Evolutionary conservation across 1,140 invertebrate genomes (phyloP).

Genomic region (Eriosoma lanigerum): DNA sequence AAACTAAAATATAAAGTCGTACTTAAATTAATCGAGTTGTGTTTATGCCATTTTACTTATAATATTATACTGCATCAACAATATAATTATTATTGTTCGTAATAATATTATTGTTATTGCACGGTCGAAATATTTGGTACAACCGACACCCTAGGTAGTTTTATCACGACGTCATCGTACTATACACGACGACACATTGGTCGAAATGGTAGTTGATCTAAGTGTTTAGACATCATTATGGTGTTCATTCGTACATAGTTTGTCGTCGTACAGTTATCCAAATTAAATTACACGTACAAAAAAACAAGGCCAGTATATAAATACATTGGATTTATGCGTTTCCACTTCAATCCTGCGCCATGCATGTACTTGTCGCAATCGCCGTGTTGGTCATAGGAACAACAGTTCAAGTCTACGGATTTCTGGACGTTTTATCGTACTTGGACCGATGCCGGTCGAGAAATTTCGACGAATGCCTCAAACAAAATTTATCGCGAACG

Average conservation of each 20-base stretch:
- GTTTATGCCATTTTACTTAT: too few relatives aligned
- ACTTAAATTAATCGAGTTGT: too few relatives aligned
- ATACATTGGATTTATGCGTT: too few relatives aligned
- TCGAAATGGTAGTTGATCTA: conserved; percentile 6
- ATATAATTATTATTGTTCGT: neutral
- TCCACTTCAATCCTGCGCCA: neutral
- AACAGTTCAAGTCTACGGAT: neutral
- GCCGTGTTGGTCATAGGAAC: neutral
- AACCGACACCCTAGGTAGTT: conserved; percentile 11
- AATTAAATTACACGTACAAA: conserved; percentile 4
- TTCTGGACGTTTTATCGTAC: neutral
- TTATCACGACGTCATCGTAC: too few relatives aligned
- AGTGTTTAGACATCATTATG: neutral
- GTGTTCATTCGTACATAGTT: neutral
- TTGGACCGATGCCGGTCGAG: neutral
- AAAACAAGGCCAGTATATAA: conserved; percentile 11
- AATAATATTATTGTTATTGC: neutral
- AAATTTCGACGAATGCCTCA: neutral
- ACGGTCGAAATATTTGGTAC: conserved; percentile 28
- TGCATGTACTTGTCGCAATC: conserved; percentile 17
- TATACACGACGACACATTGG: neutral
- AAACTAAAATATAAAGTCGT: too few relatives aligned
- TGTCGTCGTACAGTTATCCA: neutral
- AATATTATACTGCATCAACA: too few relatives aligned
- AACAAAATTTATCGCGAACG: neutral